Percentiles rank a stretch among this genome's conserved stretches.
phyloP scores from a whole-genome alignment of 2,113 vertebrate species.

The Macroglossus sobrinus region DNA sequence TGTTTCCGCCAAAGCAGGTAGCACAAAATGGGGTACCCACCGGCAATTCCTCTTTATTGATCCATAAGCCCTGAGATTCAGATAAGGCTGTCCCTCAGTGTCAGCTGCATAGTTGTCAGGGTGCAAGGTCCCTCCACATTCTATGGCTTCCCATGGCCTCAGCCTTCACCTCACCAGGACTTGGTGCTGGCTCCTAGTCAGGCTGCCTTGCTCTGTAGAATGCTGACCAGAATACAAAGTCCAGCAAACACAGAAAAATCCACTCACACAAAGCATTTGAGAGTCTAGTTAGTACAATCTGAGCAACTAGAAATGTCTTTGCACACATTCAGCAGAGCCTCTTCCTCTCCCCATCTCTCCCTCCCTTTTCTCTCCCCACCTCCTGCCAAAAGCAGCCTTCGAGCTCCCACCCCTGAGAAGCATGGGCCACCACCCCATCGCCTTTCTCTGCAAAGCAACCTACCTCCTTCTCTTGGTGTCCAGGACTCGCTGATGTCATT shows the following conservation, averaged over 20 bases:
- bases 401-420: background rate
- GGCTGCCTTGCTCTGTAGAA: background rate
- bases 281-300: background rate
- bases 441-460: background rate
- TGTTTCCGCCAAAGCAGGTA: background rate
- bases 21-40: background rate
- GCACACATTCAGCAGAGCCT: background rate
- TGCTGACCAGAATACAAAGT: background rate
- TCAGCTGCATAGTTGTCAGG: conserved; percentile 26
- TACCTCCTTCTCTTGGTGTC: no score
- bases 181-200: no score
- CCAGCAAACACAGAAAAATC: background rate
- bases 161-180: background rate
- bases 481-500: background rate
- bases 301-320: background rate
- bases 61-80: conserved; percentile 65
- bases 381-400: background rate
- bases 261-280: background rate
- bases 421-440: background rate
- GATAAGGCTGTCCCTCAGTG: conserved; percentile 20
- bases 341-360: background rate
- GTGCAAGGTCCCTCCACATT: background rate
- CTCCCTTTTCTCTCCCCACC: background rate
- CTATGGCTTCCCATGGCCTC: background rate
- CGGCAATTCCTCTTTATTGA: conserved; percentile 33